phyloP scores from a whole-genome alignment of 35 echinoderm and acorn worm species.

The Patiria miniata region DNA sequence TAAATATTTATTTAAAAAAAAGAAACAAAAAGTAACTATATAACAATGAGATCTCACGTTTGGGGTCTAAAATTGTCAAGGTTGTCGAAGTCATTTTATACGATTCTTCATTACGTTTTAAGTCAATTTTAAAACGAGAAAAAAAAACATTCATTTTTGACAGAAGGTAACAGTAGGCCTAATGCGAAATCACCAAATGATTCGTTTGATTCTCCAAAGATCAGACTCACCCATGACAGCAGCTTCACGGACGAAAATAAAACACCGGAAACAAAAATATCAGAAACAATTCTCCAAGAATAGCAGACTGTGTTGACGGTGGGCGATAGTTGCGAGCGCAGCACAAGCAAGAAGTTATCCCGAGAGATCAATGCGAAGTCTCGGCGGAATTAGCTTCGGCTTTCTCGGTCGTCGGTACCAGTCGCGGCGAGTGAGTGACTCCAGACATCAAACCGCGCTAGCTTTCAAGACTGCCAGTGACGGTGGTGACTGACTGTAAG shows the following conservation, averaged over 20 bases:
- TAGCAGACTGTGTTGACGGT: neutral
- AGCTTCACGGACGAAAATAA: neutral
- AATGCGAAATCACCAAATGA: neutral
- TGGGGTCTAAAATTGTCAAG: no score
- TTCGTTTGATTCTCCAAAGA: neutral
- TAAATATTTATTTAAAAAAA: no score
- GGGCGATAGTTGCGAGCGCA: neutral
- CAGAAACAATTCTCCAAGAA: neutral
- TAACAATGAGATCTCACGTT: no score
- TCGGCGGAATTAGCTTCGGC: neutral
- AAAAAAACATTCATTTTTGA: no score
- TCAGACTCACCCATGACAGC: slow-evolving; percentile 3
- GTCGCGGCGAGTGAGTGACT: neutral
- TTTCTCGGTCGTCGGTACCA: neutral
- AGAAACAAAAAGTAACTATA: no score
- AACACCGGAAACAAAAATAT: neutral
- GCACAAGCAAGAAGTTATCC: neutral
- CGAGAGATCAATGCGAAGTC: neutral
- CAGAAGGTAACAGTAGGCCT: no score
- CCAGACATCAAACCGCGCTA: slow-evolving; percentile 20
- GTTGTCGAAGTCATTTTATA: no score
- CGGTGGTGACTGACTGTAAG: slow-evolving; percentile 27
- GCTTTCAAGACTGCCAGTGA: slow-evolving; percentile 10
- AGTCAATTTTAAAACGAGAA: no score
- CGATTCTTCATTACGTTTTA: no score